A percentile compares a stretch with the other conserved stretches of the same genome.
Evolutionary conservation across 2,797 vertebrate species (phyloP).

Genomic region (Lithobates sylvaticus): DNA sequence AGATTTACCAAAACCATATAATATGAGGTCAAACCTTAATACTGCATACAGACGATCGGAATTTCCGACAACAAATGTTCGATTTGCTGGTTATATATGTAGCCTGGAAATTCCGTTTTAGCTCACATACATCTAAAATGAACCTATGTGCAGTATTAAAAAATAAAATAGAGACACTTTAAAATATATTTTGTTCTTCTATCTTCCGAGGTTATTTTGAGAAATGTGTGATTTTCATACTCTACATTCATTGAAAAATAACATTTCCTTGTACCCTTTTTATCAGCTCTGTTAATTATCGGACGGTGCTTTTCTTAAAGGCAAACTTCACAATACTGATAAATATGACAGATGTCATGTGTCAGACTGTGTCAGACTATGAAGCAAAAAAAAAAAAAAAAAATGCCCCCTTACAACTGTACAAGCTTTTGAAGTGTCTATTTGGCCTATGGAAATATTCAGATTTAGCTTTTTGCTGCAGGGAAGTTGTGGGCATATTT

Average conservation of each 20-base stretch:
- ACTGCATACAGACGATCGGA: too few species aligned
- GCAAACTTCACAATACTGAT: neutral
- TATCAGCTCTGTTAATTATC: neutral
- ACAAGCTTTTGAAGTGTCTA: neutral
- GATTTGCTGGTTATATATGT: too few species aligned
- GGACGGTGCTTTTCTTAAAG: too few species aligned
- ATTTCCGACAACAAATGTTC: too few species aligned
- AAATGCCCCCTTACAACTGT: too few species aligned
- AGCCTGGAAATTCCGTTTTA: too few species aligned
- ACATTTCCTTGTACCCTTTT: neutral
- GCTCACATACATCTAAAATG: too few species aligned
- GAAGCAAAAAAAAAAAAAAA: neutral
- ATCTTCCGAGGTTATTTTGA: constrained; percentile 36
- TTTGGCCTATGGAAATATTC: neutral
- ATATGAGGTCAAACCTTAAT: too few species aligned
- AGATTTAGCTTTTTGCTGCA: neutral
- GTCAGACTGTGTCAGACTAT: too few species aligned
- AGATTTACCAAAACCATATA: too few species aligned
- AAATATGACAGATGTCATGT: neutral
- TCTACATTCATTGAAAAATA: neutral
- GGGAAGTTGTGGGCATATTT: neutral
- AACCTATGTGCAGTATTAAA: too few species aligned
- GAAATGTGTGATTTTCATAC: constrained; percentile 24
- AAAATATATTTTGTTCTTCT: constrained; percentile 21
- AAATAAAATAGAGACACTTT: neutral